Evolutionary conservation across 2,888 invertebrate genomes (phyloP).

Genomic region (Disparrhopalites patrizii): DNA sequence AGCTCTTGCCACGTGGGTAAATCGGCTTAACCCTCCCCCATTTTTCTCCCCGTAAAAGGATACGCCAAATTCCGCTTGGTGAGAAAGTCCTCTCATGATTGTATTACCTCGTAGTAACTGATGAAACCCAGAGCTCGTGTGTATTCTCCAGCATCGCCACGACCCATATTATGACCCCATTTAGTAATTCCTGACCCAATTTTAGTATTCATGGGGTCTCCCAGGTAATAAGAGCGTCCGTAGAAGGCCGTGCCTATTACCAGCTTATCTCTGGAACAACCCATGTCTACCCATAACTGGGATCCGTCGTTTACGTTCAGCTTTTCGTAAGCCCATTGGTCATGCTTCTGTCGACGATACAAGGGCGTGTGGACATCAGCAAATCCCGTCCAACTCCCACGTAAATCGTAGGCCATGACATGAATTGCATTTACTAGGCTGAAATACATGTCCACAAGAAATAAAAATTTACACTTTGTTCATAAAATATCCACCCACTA

Average conservation of each 20-base stretch:
- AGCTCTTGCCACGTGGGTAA: no score
- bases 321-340: constrained; percentile 84
- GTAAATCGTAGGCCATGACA: constrained; percentile 47
- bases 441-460: no score
- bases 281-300: constrained; percentile 80
- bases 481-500: not conserved
- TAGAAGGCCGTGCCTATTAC: constrained; percentile 87
- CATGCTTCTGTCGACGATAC: constrained; percentile 72
- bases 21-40: no score
- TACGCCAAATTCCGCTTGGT: no score
- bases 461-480: not conserved
- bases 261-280: constrained; percentile 79
- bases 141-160: constrained; percentile 77
- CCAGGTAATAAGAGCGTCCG: constrained; percentile 77
- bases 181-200: constrained; percentile 84
- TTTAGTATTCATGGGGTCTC: constrained; percentile 71
- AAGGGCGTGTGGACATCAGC: constrained; percentile 84
- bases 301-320: constrained; percentile 86
- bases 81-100: no score
- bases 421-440: constrained; percentile 42
- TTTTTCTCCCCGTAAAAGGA: no score
- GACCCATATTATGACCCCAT: constrained; percentile 66
- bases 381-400: constrained; percentile 57
- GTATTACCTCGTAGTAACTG: constrained; percentile 81
- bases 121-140: constrained; percentile 83